Percentiles rank a stretch among this genome's conserved stretches.
Evolutionary conservation across 2,113 vertebrate genomes (phyloP).

Genomic region (Caranx ignobilis): DNA sequence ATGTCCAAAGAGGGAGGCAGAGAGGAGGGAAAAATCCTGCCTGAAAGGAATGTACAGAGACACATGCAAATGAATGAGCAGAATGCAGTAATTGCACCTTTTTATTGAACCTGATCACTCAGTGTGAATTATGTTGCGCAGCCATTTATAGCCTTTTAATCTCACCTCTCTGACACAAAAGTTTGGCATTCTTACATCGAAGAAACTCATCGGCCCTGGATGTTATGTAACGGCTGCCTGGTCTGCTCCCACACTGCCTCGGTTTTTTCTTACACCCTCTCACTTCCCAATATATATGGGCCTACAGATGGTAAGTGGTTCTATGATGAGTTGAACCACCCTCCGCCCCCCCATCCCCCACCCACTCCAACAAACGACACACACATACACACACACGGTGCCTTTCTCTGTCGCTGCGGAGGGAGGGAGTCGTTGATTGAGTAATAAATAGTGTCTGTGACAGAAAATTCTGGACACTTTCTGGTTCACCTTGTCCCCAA

Average conservation of each 20-base stretch:
- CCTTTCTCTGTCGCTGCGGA: slow-evolving; percentile 21
- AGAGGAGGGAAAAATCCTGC: slow-evolving; percentile 32
- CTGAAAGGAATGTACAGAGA: slow-evolving; percentile 46
- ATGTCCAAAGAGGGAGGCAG: slow-evolving; percentile 40
- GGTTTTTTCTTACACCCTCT: slow-evolving; percentile 54
- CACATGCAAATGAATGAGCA: slow-evolving; percentile 29
- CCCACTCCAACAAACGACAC: too few species aligned
- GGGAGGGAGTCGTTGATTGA: slow-evolving; percentile 17
- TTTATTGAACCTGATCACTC: slow-evolving; percentile 35
- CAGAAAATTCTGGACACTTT: slow-evolving; percentile 4
- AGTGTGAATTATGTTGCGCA: not conserved
- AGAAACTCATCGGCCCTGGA: slow-evolving; percentile 41
- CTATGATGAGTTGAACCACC: slow-evolving; percentile 61
- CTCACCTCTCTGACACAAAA: not conserved
- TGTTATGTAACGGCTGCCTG: slow-evolving; percentile 60
- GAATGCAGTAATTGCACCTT: slow-evolving; percentile 34
- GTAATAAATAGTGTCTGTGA: not conserved
- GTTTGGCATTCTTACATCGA: slow-evolving; percentile 33
- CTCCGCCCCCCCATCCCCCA: not conserved
- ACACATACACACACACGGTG: not conserved
- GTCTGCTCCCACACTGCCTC: slow-evolving; percentile 57
- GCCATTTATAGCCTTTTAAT: slow-evolving; percentile 26
- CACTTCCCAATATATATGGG: slow-evolving; percentile 50
- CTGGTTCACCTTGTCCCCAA: not conserved
- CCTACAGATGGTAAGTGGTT: slow-evolving; percentile 67